phyloP scores from a whole-genome alignment of 2,113 vertebrate genomes.

The Hydropotes inermis region DNA sequence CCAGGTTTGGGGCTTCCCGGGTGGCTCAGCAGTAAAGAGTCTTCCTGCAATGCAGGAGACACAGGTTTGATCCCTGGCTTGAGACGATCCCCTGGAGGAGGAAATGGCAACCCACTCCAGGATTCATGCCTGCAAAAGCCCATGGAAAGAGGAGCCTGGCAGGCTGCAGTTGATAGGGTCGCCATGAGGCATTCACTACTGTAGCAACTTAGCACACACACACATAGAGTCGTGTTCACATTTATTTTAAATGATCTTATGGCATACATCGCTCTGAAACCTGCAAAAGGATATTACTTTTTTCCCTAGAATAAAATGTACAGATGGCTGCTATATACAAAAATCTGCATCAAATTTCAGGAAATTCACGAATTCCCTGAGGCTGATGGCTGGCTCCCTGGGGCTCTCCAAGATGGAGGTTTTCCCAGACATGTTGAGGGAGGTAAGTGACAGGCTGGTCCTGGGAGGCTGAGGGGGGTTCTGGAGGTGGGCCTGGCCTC shows the following conservation, averaged over 20 bases:
- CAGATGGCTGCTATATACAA: not conserved
- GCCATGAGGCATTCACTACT: not conserved
- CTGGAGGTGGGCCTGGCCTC: not conserved
- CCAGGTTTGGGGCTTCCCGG: not conserved
- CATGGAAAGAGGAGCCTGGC: not conserved
- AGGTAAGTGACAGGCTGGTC: not conserved
- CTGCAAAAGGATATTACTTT: not conserved
- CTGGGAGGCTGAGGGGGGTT: not conserved
- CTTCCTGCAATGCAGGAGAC: not conserved
- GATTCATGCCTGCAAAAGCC: not conserved
- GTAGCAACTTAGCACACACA: not conserved
- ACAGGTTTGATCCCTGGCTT: fast-evolving
- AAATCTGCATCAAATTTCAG: not conserved
- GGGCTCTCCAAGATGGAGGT: not conserved
- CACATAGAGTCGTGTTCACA: not conserved
- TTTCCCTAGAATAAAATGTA: not conserved
- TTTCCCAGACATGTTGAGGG: not conserved
- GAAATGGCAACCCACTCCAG: not conserved
- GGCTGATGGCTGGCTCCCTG: not conserved
- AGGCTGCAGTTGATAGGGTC: not conserved
- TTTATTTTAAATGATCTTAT: not conserved
- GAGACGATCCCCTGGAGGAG: not conserved
- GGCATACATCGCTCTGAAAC: not conserved
- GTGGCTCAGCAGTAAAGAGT: not conserved
- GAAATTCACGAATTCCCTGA: not conserved